Base-by-base conservation (phyloP, 2,113 vertebrate species). In the Alligator mississippiensis region DNA sequence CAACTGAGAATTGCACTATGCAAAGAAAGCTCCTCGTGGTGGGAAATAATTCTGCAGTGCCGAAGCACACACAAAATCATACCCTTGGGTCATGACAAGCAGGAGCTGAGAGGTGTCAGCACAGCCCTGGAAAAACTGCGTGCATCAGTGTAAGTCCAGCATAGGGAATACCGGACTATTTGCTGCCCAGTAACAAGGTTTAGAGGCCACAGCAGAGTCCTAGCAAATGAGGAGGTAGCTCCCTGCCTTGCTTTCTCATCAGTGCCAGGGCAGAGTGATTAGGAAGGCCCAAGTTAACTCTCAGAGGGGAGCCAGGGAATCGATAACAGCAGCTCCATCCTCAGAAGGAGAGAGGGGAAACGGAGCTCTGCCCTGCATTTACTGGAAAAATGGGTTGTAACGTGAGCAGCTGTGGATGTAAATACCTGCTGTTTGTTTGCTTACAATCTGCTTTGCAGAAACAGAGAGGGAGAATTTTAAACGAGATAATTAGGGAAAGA, bases 351-450 rank as follows among this genome's bases (percentile, higher is more conserved):
- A 61, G 28, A 75, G 25, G 25, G 74, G 28, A 47, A 22, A 4
- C 5, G 1, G n/a, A 2, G 5, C 27, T 78, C 55, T 19, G 28
- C 0, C 0, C 7, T 66, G 54, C 4, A 2, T 4, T 47, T 18
- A 34, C 68, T 38, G 68, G 68, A 3, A 19, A 83, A 34, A 17
- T 70, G 82, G 15, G 47, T 21, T 0, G 1, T 24, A 81, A 47
- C 70, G 92, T 64, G 64, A 82, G 34, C 1, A 12, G 13, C 85
- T 74, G 57, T 66, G 38, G 66, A 5, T 58, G 38, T 63, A 38
- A 83, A 55, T 55, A 75, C 17, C 72, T 87, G 47, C 55, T 75
- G 38, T 19, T 63, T 38, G 13, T 12, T 77, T 75, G 57, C 19
- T 70, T 64, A 63, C 54, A 66, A 0, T 18, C 30, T 83, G 55